phyloP scores from a whole-genome alignment of 2,113 vertebrate genomes.

The Gobius niger region DNA sequence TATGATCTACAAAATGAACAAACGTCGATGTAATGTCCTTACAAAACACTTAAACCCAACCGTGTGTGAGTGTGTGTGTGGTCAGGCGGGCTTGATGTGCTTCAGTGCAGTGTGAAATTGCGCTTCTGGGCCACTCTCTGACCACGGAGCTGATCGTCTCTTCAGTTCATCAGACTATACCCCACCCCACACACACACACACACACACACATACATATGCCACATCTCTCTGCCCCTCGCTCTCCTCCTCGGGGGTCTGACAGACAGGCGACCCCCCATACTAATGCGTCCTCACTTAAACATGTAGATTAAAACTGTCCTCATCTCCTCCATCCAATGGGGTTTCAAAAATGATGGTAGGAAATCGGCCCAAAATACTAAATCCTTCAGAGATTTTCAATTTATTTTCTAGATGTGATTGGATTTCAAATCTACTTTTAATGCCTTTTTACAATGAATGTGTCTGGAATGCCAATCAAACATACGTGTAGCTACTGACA shows the following conservation, averaged over 20 bases:
- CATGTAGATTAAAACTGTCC: neutral
- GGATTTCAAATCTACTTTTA: no score
- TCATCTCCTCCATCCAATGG: neutral
- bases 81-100: slow-evolving; percentile 64
- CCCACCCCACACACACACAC: neutral
- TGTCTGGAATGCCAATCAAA: no score
- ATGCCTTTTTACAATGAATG: no score
- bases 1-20: neutral
- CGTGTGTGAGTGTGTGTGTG: slow-evolving; percentile 29
- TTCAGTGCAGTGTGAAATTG: slow-evolving; percentile 79
- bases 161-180: slow-evolving; percentile 22
- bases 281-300: neutral
- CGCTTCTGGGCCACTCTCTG: slow-evolving; percentile 63
- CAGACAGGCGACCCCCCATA: neutral
- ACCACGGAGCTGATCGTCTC: slow-evolving; percentile 55
- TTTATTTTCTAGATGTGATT: neutral
- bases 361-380: neutral
- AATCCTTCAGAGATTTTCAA: neutral
- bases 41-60: slow-evolving; percentile 7
- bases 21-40: neutral
- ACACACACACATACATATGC: neutral
- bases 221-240: neutral
- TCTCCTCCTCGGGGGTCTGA: neutral
- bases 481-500: no score
- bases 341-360: neutral